Conservation (phyloP, 1,140 invertebrate species). For the Diabrotica virgifera region DNA sequence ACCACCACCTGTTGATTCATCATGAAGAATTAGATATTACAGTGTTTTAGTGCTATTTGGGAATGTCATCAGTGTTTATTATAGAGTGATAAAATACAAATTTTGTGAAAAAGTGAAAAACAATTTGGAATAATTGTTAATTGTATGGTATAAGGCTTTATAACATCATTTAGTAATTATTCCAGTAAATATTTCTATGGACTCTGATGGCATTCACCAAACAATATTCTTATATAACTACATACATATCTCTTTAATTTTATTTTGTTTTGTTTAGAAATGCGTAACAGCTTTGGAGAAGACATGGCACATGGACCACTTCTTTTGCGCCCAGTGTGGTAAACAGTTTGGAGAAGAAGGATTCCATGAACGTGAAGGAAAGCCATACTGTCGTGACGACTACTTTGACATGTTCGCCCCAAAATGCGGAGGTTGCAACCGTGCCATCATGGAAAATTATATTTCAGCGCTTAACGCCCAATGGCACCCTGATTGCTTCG, state of each 20-base stretch:
- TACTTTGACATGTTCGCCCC: slow-evolving; percentile 99
- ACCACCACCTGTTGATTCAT: slow-evolving; percentile 6
- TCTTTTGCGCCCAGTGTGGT: slow-evolving; percentile 98
- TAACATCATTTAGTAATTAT: too few species aligned
- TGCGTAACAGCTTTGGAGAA: slow-evolving; percentile 97
- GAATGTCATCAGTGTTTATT: not conserved
- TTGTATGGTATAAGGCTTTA: too few species aligned
- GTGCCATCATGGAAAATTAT: slow-evolving; percentile 98
- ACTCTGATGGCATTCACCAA: too few species aligned
- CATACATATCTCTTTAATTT: not conserved
- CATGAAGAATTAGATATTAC: not conserved
- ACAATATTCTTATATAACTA: too few species aligned
- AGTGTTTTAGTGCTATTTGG: not conserved
- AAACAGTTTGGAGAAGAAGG: slow-evolving; percentile 96
- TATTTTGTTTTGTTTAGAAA: slow-evolving; percentile 71
- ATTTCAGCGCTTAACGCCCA: slow-evolving; percentile 96
- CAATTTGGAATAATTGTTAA: too few species aligned
- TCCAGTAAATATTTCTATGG: too few species aligned
- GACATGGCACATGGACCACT: slow-evolving; percentile 99
- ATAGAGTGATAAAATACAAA: not conserved
- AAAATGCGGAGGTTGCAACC: slow-evolving; percentile 95
- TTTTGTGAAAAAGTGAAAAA: too few species aligned
- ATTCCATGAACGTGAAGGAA: slow-evolving; percentile 91
- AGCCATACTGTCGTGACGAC: slow-evolving; percentile 91
- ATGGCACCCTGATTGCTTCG: slow-evolving; percentile 99